Percentiles rank a stretch among this genome's conserved stretches.
Evolutionary conservation across 2,797 vertebrate species (phyloP).

Genomic region (Peromyscus nudipes): DNA sequence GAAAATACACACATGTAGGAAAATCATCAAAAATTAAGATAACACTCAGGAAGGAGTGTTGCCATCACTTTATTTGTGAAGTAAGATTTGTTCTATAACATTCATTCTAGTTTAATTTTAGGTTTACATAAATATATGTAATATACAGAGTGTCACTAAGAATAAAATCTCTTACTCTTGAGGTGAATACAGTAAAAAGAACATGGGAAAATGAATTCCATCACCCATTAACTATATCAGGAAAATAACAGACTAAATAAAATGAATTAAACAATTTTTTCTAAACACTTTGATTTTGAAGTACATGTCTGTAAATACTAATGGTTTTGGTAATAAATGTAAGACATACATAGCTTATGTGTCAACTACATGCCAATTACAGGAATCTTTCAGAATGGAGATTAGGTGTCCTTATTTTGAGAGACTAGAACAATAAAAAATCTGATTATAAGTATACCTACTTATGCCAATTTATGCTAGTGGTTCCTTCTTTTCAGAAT

Average conservation of each 20-base stretch:
- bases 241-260: not conserved
- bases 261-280: not conserved
- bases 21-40: not conserved
- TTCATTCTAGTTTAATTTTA: not conserved
- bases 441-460: not conserved
- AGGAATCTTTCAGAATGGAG: not conserved
- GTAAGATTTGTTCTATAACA: not conserved
- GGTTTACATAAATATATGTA: too few relatives aligned
- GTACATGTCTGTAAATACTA: not conserved
- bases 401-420: not conserved
- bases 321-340: not conserved
- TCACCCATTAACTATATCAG: not conserved
- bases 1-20: not conserved
- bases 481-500: constrained; percentile 23
- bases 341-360: not conserved
- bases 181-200: not conserved
- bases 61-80: not conserved
- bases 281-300: not conserved
- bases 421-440: constrained; percentile 17
- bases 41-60: not conserved
- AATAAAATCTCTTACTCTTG: not conserved
- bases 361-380: not conserved
- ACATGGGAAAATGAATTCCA: not conserved
- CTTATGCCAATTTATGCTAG: not conserved
- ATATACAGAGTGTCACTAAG: not conserved